These are phyloP conservation scores for Eupsilia transversa DNA, from an alignment of 2,888 invertebrate species.

Conservation along the genomic window DNA sequence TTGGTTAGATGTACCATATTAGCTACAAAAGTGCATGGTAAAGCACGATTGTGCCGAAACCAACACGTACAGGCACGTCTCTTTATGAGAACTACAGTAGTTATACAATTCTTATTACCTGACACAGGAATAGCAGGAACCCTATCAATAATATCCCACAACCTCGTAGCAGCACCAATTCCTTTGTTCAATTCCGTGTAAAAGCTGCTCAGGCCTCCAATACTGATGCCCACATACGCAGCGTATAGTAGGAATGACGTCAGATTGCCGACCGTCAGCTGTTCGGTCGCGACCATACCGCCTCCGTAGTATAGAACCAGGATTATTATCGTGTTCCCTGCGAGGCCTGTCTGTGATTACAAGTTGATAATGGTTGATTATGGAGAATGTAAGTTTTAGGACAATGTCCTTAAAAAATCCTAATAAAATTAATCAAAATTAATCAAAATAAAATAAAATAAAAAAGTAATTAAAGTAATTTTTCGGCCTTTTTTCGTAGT, in stretches of 20 bases:
- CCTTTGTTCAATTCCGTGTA: constrained; percentile 98
- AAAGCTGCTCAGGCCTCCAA: constrained; percentile 97
- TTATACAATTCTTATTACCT: constrained; percentile 85
- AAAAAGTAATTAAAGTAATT: too few relatives aligned
- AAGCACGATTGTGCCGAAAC: neutral
- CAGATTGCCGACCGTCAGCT: constrained; percentile 95
- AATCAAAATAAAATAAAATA: too few relatives aligned
- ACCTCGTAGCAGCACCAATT: constrained; percentile 96
- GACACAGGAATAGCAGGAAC: constrained; percentile 93
- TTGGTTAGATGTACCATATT: neutral
- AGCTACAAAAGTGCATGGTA: neutral
- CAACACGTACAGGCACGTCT: neutral
- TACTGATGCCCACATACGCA: constrained; percentile 97
- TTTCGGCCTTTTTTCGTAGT: too few relatives aligned
- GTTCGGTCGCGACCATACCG: constrained; percentile 94
- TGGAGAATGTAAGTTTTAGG: neutral
- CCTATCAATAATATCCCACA: constrained; percentile 97
- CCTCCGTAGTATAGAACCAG: constrained; percentile 98
- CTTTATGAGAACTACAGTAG: neutral
- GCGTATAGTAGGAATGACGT: constrained; percentile 98
- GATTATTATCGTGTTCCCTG: constrained; percentile 97
- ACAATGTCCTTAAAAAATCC: too few relatives aligned
- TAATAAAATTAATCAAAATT: too few relatives aligned
- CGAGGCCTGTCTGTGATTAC: constrained; percentile 93
- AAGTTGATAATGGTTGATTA: constrained; percentile 29